Percentiles rank a stretch among this genome's conserved stretches.
phyloP scores from a whole-genome alignment of 23 tunicate genomes.

The Trididemnum clinides region DNA sequence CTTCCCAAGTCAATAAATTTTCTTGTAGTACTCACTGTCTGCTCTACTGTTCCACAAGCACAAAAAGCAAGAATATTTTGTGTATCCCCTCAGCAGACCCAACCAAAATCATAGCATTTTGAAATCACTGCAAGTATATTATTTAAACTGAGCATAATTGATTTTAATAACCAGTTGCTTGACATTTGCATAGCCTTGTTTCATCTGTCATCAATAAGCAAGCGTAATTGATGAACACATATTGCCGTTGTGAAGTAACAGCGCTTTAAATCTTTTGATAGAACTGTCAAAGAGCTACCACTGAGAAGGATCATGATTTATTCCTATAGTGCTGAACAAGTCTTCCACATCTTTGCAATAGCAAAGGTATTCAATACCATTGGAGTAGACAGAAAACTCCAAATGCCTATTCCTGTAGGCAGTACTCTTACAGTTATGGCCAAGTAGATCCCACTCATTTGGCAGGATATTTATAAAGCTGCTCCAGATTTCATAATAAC shows the following conservation, averaged over 20 bases:
- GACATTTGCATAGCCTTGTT: neutral
- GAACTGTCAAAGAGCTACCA: constrained; percentile 14
- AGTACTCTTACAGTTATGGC: constrained; percentile 29
- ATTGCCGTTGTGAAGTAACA: constrained; percentile 18
- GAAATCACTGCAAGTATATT: constrained; percentile 11
- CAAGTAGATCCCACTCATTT: constrained; percentile 15
- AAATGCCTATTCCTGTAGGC: neutral
- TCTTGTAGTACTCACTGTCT: neutral
- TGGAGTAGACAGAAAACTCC: constrained; percentile 32
- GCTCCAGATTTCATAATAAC: constrained; percentile 18
- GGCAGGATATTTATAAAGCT: neutral
- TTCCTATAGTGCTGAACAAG: constrained; percentile 9
- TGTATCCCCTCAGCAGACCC: constrained; percentile 21
- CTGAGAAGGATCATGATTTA: constrained; percentile 12
- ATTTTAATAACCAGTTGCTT: constrained; percentile 24
- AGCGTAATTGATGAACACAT: constrained; percentile 2
- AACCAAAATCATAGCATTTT: neutral
- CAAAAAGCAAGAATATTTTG: too few relatives aligned
- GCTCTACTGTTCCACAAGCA: too few relatives aligned
- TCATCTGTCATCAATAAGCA: constrained; percentile 6
- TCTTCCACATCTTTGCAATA: constrained; percentile 21
- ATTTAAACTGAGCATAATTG: constrained; percentile 2
- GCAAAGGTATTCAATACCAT: constrained; percentile 17
- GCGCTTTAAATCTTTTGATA: constrained; percentile 1
- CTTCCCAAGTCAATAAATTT: neutral